These are phyloP conservation scores for Atherix ibis DNA, from an alignment of 2,888 invertebrate genomes.

Conservation along the genomic window DNA sequence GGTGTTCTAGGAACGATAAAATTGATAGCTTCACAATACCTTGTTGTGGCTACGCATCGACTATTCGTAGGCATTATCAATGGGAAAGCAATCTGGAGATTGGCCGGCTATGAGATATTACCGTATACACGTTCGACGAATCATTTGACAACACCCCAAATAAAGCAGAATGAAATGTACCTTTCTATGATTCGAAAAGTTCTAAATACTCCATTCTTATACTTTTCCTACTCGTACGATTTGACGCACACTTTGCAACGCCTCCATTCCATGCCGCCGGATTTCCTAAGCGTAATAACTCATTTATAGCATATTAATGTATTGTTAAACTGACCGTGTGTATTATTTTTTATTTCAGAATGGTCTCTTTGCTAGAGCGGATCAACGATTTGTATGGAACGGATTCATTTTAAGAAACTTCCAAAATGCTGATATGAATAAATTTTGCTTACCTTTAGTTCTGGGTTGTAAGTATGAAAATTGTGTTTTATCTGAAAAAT, in stretches of 20 bases:
- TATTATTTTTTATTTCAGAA: slow-evolving; percentile 34
- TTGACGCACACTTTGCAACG: slow-evolving; percentile 83
- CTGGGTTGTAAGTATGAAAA: slow-evolving; percentile 88
- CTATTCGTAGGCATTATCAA: slow-evolving; percentile 63
- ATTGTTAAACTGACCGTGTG: background rate
- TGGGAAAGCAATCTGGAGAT: slow-evolving; percentile 61
- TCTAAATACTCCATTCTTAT: slow-evolving; percentile 71
- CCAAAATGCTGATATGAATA: slow-evolving; percentile 54
- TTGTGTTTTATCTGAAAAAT: slow-evolving; percentile 23
- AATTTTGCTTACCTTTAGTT: slow-evolving; percentile 76
- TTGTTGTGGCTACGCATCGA: slow-evolving; percentile 77
- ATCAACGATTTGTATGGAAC: slow-evolving; percentile 90
- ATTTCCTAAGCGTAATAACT: slow-evolving; percentile 50
- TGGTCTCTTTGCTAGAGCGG: slow-evolving; percentile 64
- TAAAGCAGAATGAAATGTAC: slow-evolving; percentile 68
- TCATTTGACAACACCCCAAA: slow-evolving; percentile 71
- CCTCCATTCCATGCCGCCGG: slow-evolving; percentile 65
- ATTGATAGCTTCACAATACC: slow-evolving; percentile 70
- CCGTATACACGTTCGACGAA: slow-evolving; percentile 72
- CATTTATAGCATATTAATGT: background rate
- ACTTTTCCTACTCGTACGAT: slow-evolving; percentile 90
- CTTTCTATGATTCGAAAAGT: slow-evolving; percentile 70
- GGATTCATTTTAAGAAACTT: slow-evolving; percentile 60
- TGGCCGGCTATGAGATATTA: slow-evolving; percentile 66
- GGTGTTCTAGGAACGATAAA: slow-evolving; percentile 78